Percentiles rank a stretch among this genome's conserved stretches.
Conservation (phyloP, 1,140 invertebrate species). For the Anoplophora glabripennis region DNA sequence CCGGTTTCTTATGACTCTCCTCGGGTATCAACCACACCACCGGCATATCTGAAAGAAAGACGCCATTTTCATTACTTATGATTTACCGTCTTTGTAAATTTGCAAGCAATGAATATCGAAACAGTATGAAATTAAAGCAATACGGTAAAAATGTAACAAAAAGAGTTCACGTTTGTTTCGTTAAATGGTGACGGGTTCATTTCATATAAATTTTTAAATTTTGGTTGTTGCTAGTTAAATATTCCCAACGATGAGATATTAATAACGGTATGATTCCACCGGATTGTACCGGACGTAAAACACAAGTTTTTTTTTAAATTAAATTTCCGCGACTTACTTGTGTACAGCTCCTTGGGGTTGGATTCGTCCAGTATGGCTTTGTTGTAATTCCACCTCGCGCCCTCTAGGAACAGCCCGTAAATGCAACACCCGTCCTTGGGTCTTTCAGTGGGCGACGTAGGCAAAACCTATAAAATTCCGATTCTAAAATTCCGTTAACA, state of each 20-base stretch:
- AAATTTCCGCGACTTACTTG: slow-evolving; percentile 47
- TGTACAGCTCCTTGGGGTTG: slow-evolving; percentile 62
- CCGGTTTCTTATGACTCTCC: slow-evolving; percentile 50
- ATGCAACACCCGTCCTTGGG: slow-evolving; percentile 69
- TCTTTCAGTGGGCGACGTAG: slow-evolving; percentile 48
- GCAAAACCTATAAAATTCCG: slow-evolving; percentile 50
- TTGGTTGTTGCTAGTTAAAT: no score
- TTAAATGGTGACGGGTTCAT: no score
- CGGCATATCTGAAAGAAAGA: slow-evolving; percentile 56
- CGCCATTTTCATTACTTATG: background rate
- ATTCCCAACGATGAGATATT: no score
- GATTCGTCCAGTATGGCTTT: slow-evolving; percentile 57
- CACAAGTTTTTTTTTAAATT: no score
- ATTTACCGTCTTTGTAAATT: no score
- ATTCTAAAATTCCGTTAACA: background rate
- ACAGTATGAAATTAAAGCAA: no score
- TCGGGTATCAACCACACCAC: slow-evolving; percentile 62
- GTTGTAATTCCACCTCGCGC: slow-evolving; percentile 63
- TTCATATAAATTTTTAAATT: no score
- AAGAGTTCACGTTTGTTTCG: no score
- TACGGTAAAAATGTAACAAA: no score
- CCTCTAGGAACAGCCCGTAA: slow-evolving; percentile 71
- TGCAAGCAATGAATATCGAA: no score
- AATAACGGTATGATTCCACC: no score
- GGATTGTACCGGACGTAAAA: no score